phyloP scores from a whole-genome alignment of 2,797 vertebrate species.

The Denticeps clupeoides region DNA sequence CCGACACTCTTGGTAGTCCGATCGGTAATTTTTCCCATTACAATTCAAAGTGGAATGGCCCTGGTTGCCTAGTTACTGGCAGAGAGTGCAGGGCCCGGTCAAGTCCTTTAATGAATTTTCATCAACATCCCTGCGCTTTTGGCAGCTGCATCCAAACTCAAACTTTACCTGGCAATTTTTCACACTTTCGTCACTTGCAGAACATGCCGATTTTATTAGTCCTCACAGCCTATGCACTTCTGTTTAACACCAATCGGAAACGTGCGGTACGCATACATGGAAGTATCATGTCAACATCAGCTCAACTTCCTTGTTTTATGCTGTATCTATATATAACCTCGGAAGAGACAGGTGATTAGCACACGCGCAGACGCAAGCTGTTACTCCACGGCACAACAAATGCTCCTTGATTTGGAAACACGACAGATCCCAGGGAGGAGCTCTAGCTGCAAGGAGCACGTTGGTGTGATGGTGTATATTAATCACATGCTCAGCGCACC shows the following conservation, averaged over 20 bases:
- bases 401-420: slow-evolving; percentile 15
- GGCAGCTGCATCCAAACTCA: slow-evolving; percentile 6
- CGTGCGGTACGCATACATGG: too few relatives aligned
- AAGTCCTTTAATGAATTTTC: slow-evolving; percentile 9
- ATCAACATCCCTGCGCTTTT: slow-evolving; percentile 7
- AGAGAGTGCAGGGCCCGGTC: slow-evolving; percentile 7
- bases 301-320: too few relatives aligned
- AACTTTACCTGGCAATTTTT: background rate
- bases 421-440: slow-evolving; percentile 15
- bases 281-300: too few relatives aligned
- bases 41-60: slow-evolving; percentile 15
- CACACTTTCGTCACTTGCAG: too few relatives aligned
- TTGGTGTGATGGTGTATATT: slow-evolving; percentile 17
- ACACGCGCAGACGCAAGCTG: too few relatives aligned
- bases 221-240: too few relatives aligned
- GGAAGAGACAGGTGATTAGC: too few relatives aligned
- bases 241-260: too few relatives aligned
- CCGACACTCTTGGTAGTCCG: background rate
- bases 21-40: slow-evolving; percentile 19
- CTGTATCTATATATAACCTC: too few relatives aligned
- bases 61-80: slow-evolving; percentile 28
- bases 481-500: slow-evolving; percentile 16
- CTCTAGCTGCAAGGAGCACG: too few relatives aligned
- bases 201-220: too few relatives aligned
- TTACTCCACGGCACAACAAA: background rate